phyloP scores from a whole-genome alignment of 2,888 invertebrate genomes.

The Perizoma affinitatum region DNA sequence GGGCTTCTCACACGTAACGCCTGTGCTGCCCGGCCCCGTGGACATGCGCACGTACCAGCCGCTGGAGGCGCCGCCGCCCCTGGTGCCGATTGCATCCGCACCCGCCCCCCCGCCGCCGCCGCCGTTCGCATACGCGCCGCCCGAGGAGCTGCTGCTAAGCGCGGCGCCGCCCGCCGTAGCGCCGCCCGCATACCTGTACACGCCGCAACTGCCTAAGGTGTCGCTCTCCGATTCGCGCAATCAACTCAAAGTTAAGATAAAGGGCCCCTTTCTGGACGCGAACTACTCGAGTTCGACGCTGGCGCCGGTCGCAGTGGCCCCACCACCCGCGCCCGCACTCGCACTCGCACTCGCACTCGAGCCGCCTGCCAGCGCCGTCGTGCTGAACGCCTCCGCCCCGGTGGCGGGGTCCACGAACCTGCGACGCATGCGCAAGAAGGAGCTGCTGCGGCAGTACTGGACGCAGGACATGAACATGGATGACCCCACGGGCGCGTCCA shows the following conservation, averaged over 20 bases:
- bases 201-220: conserved; percentile 85
- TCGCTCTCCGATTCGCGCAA: conserved; percentile 92
- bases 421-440: conserved; percentile 95
- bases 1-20: conserved; percentile 84
- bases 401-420: conserved; percentile 89
- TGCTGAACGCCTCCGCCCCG: conserved; percentile 69
- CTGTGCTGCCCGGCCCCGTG: conserved; percentile 93
- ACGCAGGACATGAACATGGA: conserved; percentile 94
- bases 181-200: conserved; percentile 40
- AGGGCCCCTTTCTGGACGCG: conserved; percentile 92
- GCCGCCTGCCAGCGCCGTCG: conserved; percentile 67
- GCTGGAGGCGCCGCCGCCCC: conserved; percentile 76
- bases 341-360: conserved; percentile 68
- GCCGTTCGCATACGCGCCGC: conserved; percentile 87
- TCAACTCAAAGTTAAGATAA: conserved; percentile 95
- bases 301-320: conserved; percentile 81
- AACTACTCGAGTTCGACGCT: conserved; percentile 87
- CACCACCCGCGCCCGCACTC: conserved; percentile 69
- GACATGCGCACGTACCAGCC: conserved; percentile 94
- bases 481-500: conserved; percentile 85
- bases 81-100: conserved; percentile 71
- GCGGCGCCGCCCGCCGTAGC: conserved; percentile 41
- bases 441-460: conserved; percentile 91
- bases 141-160: conserved; percentile 85
- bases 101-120: conserved; percentile 38